Evolutionary conservation across 2,888 invertebrate genomes (phyloP), one percentile per base, ranked within the genome.

Genomic region (Ectobius pallidus): DNA sequence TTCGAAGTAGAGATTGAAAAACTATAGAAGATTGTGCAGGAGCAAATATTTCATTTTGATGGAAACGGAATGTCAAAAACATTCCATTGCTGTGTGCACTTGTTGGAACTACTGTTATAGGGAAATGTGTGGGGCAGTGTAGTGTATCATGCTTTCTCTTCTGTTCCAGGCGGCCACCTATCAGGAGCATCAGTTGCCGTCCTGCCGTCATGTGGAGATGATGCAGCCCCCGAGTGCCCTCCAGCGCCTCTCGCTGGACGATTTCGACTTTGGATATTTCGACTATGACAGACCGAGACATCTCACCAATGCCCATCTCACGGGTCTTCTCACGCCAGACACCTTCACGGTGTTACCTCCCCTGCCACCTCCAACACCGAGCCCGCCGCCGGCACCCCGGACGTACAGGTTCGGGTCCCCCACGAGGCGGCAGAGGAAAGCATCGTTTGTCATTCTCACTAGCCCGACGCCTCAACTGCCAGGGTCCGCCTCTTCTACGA

Each of bases 391-490:
- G 70, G 78, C 46, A 76, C 77, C 58, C 58, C 11, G 22, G 30
- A 7, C 58, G 1, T 58, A 58, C 58, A 14, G n/a, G 3, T 18
- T 27, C 2, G 76, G 76, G 18, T 76, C 77, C 25, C 73, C 76
- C 14, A 74, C 75, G 25, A 74, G 77, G n/a, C 74, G 77, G 44
- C 74, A 75, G 63, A 77, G 77, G 62, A 77, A 76, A 69, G 74
- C 89, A 7, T 89, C 91, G 3, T 92, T 92, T 81, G 90, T 91
- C 75, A 91, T 92, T 77, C 85, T 92, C 73, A 86, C 89, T 16
- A 89, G 90, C 76, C 80, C 84, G 67, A 83, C 86, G 3, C 86
- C 88, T 3, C 81, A 82, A 55, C 83, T 84, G 18, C 79, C 81
- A 1, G 34, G 52, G 16, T 73, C 75, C 39, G 69, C 74, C 1